Evolutionary conservation across 2,797 vertebrate species (phyloP), one percentile per base, ranked within the genome.

Genomic region (Cryptoprocta ferox): DNA sequence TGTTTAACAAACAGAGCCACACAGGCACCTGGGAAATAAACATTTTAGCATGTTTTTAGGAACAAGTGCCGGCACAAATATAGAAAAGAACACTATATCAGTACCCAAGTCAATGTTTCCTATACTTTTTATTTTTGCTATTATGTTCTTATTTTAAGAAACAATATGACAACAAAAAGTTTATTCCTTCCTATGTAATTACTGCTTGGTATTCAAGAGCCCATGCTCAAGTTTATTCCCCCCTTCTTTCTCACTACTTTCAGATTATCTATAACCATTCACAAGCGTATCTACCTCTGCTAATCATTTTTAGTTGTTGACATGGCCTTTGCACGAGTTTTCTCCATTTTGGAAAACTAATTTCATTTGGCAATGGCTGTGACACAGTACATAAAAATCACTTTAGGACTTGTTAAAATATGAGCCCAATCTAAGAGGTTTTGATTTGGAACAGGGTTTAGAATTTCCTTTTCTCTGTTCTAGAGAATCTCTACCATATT

Each of bases 391-490:
- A 6, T 35, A 63, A 76, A 59, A 92, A 68, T 53, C 45, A 68
- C 19, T 48, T 89, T 37, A 63, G 45, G n/a, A 50, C 42, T 82
- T 50, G 32, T 84, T 90, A 61, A 90, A 82, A 37, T 71, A 53
- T 80, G 35, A 53, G 50, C 24, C 12, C n/a, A 81, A 28, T 4
- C 14, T n/a, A 76, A 86, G 86, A 35, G 9, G 16, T 75, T 95
- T 59, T 73, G 70, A 87, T 59, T 92, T 95, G 50, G 35, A 19
- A 24, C 30, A 82, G 15, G 56, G 32, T 32, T 88, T 73, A 56
- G n/a, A 32, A 68, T 82, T 61, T 91, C 6, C 53, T 80, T 90
- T 97, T 91, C 83, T 89, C 13, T 91, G 0, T n/a, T 95, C 37
- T 15, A 45, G 68, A 42, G 75, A 91, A 83, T 39, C 1, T 30